These are phyloP conservation scores for Myocastor coypus DNA, from an alignment of 2,113 vertebrate genomes.

Conservation along the genomic window DNA sequence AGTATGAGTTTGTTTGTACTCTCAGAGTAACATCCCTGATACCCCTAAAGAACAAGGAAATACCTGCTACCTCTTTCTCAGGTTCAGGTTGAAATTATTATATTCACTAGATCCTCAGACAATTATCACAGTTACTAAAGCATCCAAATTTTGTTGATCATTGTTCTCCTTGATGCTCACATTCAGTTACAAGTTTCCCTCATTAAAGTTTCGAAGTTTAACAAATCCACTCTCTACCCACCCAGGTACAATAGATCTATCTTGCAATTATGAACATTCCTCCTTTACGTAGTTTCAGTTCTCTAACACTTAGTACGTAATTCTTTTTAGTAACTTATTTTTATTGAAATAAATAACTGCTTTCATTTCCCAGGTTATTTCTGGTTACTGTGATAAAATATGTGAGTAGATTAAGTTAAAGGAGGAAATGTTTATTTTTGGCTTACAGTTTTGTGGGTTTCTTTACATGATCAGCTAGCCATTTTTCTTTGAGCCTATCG, in stretches of 20 bases:
- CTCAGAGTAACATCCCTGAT: background rate
- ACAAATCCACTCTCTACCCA: background rate
- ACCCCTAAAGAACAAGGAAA: fast-evolving
- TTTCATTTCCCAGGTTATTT: background rate
- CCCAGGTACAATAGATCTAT: background rate
- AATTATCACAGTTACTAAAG: background rate
- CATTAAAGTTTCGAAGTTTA: background rate
- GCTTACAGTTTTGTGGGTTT: background rate
- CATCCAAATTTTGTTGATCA: background rate
- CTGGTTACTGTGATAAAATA: background rate
- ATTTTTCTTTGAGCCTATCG: background rate
- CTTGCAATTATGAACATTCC: background rate
- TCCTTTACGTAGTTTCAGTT: background rate
- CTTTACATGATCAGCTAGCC: too few relatives aligned
- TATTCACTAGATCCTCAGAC: background rate
- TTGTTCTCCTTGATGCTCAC: background rate
- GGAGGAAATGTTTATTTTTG: background rate
- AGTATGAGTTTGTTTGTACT: background rate
- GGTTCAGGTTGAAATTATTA: background rate
- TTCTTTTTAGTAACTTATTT: background rate
- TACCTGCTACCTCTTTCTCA: background rate
- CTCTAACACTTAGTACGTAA: background rate
- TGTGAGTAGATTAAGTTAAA: background rate
- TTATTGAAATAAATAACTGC: conserved; percentile 9
- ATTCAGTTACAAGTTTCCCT: background rate